A percentile compares a stretch with the other conserved stretches of the same genome.
Evolutionary conservation across 2,113 vertebrate species (phyloP).

Genomic region (Gopherus evgoodei): DNA sequence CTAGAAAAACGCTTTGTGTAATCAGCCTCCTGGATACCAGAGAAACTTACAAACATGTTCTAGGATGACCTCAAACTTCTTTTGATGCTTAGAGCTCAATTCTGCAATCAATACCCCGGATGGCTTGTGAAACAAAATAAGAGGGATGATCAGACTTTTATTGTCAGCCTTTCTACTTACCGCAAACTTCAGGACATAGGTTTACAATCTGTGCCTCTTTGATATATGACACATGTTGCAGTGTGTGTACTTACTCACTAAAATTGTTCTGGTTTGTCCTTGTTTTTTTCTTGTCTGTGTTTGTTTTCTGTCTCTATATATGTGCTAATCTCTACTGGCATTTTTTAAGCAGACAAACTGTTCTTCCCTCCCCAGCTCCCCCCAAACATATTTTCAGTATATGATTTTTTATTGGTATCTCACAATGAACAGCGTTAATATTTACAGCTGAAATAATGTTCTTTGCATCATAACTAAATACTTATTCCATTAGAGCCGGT

Average conservation of each 20-base stretch:
- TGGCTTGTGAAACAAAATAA: constrained; percentile 60
- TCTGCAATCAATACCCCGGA: background rate
- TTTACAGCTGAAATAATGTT: background rate
- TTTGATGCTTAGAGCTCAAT: constrained; percentile 40
- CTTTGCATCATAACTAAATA: background rate
- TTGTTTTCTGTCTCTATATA: constrained; percentile 19
- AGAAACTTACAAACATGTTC: background rate
- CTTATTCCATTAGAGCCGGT: background rate
- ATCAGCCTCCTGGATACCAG: background rate
- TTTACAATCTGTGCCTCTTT: constrained; percentile 69
- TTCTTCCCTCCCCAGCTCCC: background rate
- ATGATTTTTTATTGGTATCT: background rate
- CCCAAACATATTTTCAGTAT: background rate
- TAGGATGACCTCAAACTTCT: background rate
- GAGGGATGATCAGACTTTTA: constrained; percentile 55
- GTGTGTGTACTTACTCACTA: constrained; percentile 60
- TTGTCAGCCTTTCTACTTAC: constrained; percentile 34
- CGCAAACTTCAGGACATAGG: constrained; percentile 45
- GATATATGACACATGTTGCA: constrained; percentile 68
- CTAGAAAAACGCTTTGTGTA: background rate
- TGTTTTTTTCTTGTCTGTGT: constrained; percentile 39
- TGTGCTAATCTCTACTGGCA: constrained; percentile 32
- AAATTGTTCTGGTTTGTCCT: constrained; percentile 42
- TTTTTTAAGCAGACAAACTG: constrained; percentile 26
- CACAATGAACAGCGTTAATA: background rate